Conservation (phyloP, 2,797 vertebrate genomes). For the Tadarida brasiliensis region DNA sequence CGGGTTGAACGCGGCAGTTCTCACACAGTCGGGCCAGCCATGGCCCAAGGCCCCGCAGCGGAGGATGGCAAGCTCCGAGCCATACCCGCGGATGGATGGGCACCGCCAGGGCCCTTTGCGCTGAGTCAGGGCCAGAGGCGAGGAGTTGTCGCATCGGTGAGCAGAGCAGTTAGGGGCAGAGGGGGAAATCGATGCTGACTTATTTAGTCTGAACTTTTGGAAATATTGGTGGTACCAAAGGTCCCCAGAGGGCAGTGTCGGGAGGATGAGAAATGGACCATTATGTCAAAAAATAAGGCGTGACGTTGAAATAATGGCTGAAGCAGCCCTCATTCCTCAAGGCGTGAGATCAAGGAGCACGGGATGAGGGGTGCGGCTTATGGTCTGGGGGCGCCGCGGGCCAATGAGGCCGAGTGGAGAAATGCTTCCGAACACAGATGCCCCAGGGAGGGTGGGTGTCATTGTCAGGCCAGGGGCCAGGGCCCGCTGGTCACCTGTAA, state of each 20-base stretch:
- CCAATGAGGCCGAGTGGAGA: background rate
- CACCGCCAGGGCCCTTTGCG: accelerated
- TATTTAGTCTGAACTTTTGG: background rate
- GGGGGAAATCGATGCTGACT: background rate
- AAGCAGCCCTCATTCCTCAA: accelerated
- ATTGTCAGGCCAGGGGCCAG: accelerated
- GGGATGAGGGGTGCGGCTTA: background rate
- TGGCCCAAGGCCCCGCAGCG: accelerated
- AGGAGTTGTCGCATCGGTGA: background rate
- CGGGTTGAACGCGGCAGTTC: background rate
- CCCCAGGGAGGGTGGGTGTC: accelerated
- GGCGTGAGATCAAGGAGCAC: accelerated
- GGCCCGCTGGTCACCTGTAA: accelerated
- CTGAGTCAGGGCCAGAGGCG: accelerated
- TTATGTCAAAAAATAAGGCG: background rate
- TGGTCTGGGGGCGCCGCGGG: background rate
- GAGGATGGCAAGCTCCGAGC: background rate
- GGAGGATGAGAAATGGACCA: background rate
- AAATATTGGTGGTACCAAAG: background rate
- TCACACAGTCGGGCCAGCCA: accelerated
- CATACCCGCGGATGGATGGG: accelerated
- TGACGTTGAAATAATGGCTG: background rate
- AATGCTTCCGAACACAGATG: accelerated
- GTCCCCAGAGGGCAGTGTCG: background rate
- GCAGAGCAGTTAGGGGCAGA: background rate